Evolutionary conservation across 1,140 invertebrate species (phyloP).

Genomic region (Drosophila ogumai): DNA sequence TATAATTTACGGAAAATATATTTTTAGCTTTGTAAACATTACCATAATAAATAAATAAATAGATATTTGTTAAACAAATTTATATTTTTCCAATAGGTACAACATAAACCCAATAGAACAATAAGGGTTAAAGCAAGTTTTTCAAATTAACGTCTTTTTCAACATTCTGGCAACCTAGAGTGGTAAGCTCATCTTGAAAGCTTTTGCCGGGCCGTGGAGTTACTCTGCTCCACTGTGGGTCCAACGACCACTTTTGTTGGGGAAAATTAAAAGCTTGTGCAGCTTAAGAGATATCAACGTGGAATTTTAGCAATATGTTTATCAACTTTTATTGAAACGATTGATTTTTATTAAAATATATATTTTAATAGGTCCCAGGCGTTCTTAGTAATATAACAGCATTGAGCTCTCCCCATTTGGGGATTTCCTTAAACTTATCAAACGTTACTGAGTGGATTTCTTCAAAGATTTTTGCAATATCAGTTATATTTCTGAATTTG

Average conservation of each 20-base stretch:
- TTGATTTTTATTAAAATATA: no score
- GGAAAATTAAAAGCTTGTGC: neutral
- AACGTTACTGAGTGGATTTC: neutral
- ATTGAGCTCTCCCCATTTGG: no score
- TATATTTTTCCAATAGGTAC: no score
- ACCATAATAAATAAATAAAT: no score
- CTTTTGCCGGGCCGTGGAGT: conserved; percentile 1
- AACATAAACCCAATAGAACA: neutral
- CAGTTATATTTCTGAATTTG: neutral
- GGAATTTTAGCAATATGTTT: no score
- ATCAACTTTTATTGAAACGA: no score
- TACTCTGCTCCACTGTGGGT: neutral
- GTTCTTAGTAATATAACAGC: no score
- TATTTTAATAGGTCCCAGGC: no score
- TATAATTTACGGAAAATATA: no score
- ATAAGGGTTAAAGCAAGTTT: neutral
- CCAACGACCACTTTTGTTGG: neutral
- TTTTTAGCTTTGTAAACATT: no score
- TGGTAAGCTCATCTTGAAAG: conserved; percentile 31
- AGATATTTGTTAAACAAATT: no score
- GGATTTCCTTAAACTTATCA: neutral
- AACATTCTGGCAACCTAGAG: conserved; percentile 29
- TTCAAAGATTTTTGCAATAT: neutral
- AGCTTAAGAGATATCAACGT: neutral
- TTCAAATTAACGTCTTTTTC: neutral